Base-by-base conservation (phyloP, 1,140 invertebrate genomes). In the Monomorium pharaonis region DNA sequence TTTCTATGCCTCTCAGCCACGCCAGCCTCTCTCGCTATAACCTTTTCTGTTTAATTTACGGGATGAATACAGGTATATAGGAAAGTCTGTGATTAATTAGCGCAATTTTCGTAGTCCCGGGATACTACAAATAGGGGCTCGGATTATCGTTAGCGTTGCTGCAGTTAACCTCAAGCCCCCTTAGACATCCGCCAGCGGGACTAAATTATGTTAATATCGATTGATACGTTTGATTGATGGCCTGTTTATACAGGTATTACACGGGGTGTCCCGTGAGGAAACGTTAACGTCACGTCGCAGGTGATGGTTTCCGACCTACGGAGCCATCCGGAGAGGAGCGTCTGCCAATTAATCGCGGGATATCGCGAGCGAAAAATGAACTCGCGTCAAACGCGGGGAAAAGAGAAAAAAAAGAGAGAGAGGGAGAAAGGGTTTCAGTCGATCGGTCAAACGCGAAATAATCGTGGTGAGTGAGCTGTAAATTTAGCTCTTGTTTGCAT, bases 151-250 rank as follows among this genome's bases (percentile, higher is more conserved):
- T 44, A 24, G 21, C 21, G 21, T 58, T 69, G 49, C 14, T 69
- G 49, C 14, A 69, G 49, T 69, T 51, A 69, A 54, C 47, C 63
- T 69, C 37, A 14, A 72, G 51, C 54, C 30, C 18, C 30, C 12
- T n/a, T 21, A 27, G 21, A 37, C 14, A 42, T 33, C 37, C 27
- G 4, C 2, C 1, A n/a, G 3, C 18, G 24, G 42, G 16, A 70
- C 77, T 54, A 47, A 56, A 30, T 37, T 54, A 44, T 33, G 67
- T 47, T 58, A 58, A 83, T 83, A 72, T 83, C 67, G 78, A 74
- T 44, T 74, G 78, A 83, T 83, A 24, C 78, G 12, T 60, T 74
- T 83, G 78, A 83, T 83, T 83, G 67, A 83, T 83, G 78, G 51
- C 51, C 65, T 72, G 78, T 74, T 72, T 83, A 60, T 83, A 83